These are phyloP conservation scores for Trachymyrmex septentrionalis DNA, from an alignment of 1,140 invertebrate species.

Conservation along the genomic window DNA sequence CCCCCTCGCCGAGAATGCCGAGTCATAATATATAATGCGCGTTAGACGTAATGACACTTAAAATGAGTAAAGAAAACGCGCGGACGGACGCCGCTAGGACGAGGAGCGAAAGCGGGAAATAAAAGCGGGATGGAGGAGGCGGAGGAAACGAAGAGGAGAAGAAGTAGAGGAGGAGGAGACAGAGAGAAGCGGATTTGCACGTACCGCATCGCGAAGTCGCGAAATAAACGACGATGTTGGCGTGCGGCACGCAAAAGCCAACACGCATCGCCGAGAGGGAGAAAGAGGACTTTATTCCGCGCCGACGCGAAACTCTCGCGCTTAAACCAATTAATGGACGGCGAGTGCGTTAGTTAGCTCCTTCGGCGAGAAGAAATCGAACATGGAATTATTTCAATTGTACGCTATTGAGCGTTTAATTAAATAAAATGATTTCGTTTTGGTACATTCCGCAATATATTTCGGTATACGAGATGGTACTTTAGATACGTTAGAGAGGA, in stretches of 20 bases:
- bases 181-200: conserved; percentile 30
- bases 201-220: not conserved
- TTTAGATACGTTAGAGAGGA: not conserved
- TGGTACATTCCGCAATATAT: not conserved
- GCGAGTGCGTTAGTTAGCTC: conserved; percentile 15
- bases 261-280: not conserved
- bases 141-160: not conserved
- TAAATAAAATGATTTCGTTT: conserved; percentile 35
- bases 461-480: not conserved
- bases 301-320: conserved; percentile 23
- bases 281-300: conserved; percentile 28
- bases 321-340: conserved; percentile 51
- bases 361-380: conserved; percentile 4
- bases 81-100: conserved; percentile 36
- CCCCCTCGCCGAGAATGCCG: conserved; percentile 57
- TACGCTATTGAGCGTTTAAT: conserved; percentile 28
- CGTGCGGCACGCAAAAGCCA: conserved; percentile 22
- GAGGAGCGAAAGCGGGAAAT: conserved; percentile 48
- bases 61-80: conserved; percentile 62
- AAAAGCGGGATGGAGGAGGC: conserved; percentile 19
- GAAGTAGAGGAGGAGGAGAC: not conserved
- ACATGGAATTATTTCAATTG: conserved; percentile 7
- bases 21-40: conserved; percentile 65
- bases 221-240: conserved; percentile 50
- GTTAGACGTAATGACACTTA: conserved; percentile 65